Evolutionary conservation across 2,888 invertebrate species (phyloP).

Genomic region (Anarsia innoxiella): DNA sequence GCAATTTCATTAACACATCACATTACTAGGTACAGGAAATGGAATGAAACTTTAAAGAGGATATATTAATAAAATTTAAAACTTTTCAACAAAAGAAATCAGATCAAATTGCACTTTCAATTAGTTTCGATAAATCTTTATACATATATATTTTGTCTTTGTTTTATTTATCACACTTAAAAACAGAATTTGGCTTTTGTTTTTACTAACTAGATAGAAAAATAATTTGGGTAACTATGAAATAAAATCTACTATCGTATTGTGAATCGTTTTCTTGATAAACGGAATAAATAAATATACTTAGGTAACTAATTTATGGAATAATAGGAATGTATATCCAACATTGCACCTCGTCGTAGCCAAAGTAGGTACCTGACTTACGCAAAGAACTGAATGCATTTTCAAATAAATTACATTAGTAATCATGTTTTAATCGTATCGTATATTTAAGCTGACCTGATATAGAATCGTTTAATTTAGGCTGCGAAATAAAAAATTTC

Average conservation of each 20-base stretch:
- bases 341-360: slow-evolving; percentile 13
- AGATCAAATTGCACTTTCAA: slow-evolving; percentile 52
- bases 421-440: slow-evolving; percentile 57
- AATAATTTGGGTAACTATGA: slow-evolving; percentile 54
- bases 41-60: slow-evolving; percentile 59
- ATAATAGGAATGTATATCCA: slow-evolving; percentile 46
- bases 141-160: slow-evolving; percentile 36
- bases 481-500: slow-evolving; percentile 60
- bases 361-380: too few species aligned
- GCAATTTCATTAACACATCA: slow-evolving; percentile 6
- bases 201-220: slow-evolving; percentile 30
- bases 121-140: too few species aligned
- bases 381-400: slow-evolving; percentile 22
- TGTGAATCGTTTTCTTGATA: too few species aligned
- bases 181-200: slow-evolving; percentile 56
- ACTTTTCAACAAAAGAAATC: slow-evolving; percentile 52
- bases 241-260: slow-evolving; percentile 36
- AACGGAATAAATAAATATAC: too few species aligned
- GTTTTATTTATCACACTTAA: slow-evolving; percentile 54
- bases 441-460: slow-evolving; percentile 62
- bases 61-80: slow-evolving; percentile 48
- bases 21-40: slow-evolving; percentile 24
- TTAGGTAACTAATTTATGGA: too few species aligned
- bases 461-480: slow-evolving; percentile 36
- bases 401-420: slow-evolving; percentile 34